A percentile compares a stretch with the other conserved stretches of the same genome.
Conservation (phyloP, 2,113 vertebrate species). For the Psittacula cyanocephala region DNA sequence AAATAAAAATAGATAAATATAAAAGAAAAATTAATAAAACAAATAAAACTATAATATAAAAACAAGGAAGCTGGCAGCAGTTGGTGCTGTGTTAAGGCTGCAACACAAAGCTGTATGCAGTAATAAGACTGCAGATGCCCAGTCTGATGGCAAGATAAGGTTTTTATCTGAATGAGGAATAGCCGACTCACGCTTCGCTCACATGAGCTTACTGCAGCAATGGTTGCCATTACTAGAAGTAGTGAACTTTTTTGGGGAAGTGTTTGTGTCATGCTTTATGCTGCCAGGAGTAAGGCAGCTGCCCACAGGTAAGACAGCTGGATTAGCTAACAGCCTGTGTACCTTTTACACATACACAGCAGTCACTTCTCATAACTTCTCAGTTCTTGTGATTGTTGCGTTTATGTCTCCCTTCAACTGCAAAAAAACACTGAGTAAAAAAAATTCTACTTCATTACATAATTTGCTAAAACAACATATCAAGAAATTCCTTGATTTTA, state of each 20-base stretch:
- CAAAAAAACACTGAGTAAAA: not conserved
- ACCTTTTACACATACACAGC: too few species aligned
- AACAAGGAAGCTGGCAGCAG: not conserved
- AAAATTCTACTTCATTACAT: not conserved
- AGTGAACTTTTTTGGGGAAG: not conserved
- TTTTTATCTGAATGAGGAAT: not conserved
- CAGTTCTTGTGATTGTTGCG: not conserved
- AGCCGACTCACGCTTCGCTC: rapidly evolving
- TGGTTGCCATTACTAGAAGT: rapidly evolving
- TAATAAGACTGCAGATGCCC: too few species aligned
- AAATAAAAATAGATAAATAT: not conserved
- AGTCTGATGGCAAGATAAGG: not conserved
- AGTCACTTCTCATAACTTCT: not conserved
- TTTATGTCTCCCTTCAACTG: not conserved
- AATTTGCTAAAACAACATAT: not conserved
- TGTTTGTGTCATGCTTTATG: not conserved
- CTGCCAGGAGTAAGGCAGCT: not conserved
- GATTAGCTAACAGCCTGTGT: not conserved
- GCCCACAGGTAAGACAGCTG: rapidly evolving
- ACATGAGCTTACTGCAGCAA: rapidly evolving
- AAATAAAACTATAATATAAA: not conserved
- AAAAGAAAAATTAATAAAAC: not conserved
- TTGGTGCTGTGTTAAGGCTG: not conserved
- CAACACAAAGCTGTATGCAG: not conserved
- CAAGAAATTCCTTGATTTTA: not conserved